phyloP scores from a whole-genome alignment of 2,888 invertebrate species.

The Crioceris asparagi region DNA sequence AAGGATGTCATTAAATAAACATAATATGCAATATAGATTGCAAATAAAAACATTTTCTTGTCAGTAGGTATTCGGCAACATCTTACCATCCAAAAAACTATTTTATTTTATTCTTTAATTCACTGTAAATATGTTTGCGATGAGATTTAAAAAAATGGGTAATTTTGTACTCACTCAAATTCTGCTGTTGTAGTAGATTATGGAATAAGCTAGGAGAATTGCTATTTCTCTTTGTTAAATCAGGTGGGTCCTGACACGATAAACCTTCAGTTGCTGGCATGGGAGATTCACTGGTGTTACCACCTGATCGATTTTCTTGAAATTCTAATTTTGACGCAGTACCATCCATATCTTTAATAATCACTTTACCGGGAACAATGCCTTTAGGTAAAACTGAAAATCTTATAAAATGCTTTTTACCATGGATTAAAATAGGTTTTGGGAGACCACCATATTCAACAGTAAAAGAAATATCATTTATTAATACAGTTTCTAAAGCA shows the following conservation, averaged over 20 bases:
- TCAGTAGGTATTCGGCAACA: too few species aligned
- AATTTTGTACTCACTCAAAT: constrained; percentile 29
- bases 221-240: constrained; percentile 32
- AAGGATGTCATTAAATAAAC: too few species aligned
- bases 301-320: too few species aligned
- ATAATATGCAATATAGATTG: too few species aligned
- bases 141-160: background rate
- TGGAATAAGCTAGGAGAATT: constrained; percentile 33
- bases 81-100: too few species aligned
- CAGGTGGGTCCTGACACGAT: constrained; percentile 8
- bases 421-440: constrained; percentile 63
- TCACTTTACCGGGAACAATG: constrained; percentile 58
- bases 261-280: constrained; percentile 10
- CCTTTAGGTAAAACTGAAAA: constrained; percentile 69
- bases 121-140: too few species aligned
- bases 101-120: too few species aligned
- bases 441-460: constrained; percentile 79
- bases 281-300: constrained; percentile 29
- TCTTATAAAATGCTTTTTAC: constrained; percentile 66
- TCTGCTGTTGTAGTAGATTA: constrained; percentile 30
- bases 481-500: constrained; percentile 60
- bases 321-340: too few species aligned
- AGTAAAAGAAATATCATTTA: constrained; percentile 67
- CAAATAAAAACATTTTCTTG: too few species aligned
- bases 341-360: constrained; percentile 66